Percentiles rank a stretch among this genome's conserved stretches.
These are phyloP conservation scores for Probaryconus sp. DNA, from an alignment of 1,140 invertebrate genomes.

Conservation along the genomic window DNA sequence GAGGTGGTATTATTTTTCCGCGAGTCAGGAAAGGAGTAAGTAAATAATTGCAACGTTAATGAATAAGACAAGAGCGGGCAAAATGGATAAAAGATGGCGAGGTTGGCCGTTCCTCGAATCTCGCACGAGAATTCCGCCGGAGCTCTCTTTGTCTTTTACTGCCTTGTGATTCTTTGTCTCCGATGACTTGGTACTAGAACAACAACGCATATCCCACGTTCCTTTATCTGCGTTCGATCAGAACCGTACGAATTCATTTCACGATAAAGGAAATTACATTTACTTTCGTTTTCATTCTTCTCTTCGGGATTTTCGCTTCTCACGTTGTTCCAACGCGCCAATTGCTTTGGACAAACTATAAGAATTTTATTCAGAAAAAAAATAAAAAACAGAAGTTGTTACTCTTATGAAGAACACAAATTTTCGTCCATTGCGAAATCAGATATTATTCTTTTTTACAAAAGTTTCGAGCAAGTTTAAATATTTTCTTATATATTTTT, in stretches of 20 bases:
- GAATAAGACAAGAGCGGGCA: conserved; percentile 7
- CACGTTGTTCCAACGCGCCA: too few species aligned
- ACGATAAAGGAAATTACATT: neutral
- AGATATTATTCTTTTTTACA: too few species aligned
- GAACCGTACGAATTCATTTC: neutral
- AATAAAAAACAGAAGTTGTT: too few species aligned
- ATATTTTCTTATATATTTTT: too few species aligned
- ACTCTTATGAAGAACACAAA: too few species aligned
- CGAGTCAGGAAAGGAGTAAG: conserved; percentile 6
- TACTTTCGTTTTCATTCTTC: neutral
- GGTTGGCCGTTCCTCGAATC: conserved; percentile 23
- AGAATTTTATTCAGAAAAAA: too few species aligned
- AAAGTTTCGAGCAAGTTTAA: too few species aligned
- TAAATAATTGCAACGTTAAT: conserved; percentile 46
- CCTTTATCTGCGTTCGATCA: conserved; percentile 5
- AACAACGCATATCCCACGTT: conserved; percentile 7
- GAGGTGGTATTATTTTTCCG: too few species aligned
- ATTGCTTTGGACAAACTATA: too few species aligned
- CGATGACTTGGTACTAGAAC: neutral
- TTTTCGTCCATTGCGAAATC: too few species aligned
- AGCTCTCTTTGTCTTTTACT: conserved; percentile 1
- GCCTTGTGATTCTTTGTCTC: neutral
- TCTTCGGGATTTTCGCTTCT: too few species aligned
- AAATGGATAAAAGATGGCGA: too few species aligned
- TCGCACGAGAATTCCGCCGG: conserved; percentile 24